Conservation (phyloP, 2,113 vertebrate species). For the Xenopus laevis region DNA sequence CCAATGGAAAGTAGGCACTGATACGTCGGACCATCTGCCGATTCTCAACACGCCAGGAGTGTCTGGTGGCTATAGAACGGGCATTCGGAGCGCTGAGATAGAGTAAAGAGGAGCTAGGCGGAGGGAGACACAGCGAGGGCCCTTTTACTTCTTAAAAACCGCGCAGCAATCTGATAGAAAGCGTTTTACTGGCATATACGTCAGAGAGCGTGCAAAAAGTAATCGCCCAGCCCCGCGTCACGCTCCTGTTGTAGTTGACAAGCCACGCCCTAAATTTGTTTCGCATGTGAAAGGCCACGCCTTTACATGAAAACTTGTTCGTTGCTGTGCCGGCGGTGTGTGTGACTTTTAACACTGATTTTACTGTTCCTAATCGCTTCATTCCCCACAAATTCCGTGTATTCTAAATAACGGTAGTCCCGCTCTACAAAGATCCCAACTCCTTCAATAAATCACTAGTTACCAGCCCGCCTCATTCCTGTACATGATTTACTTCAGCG, state of each 20-base stretch:
- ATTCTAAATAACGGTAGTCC: too few species aligned
- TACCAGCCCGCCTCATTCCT: too few species aligned
- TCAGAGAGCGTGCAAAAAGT: neutral
- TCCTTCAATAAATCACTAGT: too few species aligned
- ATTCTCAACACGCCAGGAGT: neutral
- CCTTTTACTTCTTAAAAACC: neutral
- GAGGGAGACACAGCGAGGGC: neutral
- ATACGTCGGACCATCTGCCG: constrained; percentile 22
- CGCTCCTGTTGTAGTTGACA: neutral
- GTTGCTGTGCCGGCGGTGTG: too few species aligned
- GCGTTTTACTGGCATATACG: neutral
- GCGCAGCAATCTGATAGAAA: neutral
- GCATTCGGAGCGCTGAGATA: too few species aligned
- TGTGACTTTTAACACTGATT: too few species aligned
- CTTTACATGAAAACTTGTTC: too few species aligned
- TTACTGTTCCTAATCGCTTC: too few species aligned
- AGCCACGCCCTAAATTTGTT: neutral
- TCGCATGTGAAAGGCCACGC: too few species aligned
- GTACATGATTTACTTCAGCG: too few species aligned
- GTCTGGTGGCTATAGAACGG: neutral
- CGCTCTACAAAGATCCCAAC: too few species aligned
- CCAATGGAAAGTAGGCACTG: neutral
- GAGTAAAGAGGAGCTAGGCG: neutral
- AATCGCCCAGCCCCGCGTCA: neutral
- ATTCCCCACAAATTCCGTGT: too few species aligned